Base-by-base conservation (phyloP, 2,888 invertebrate species). In the Chymomyza fuscimana region DNA sequence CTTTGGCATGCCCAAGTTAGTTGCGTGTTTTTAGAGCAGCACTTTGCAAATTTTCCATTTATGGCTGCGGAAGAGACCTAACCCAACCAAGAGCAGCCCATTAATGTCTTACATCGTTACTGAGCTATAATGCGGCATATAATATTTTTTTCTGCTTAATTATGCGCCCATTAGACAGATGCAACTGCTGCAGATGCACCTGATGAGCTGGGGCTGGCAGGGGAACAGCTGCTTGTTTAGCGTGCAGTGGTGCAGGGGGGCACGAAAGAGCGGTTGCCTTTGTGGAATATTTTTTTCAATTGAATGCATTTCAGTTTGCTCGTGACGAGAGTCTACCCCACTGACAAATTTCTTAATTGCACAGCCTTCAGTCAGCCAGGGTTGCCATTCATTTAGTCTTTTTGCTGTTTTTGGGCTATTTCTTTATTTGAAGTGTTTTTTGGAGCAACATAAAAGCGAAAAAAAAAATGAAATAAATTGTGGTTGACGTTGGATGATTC, bases 301-400 rank as follows among this genome's bases (percentile, higher is more conserved):
- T 83, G 87, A 83, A 84, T 82, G 87, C 87, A 77, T 84, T 81
- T 80, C 86, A 81, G 76, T 86, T 86, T 80, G 81, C 65, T 70
- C 54, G 54, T 54, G 54, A 54, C 54, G 54, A 54, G 16, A 7
- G 51, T 51, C 16, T 5, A 80, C 25, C 25, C 25, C 25, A 25
- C 79, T 78, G 79, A 80, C 81, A 78, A 80, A 80, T 81, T 78
- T 80, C 80, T 81, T 80, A 80, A 80, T 80, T 80, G 80, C 81
- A 68, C 40, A 12, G 40, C 40, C 10, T 12, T 46, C 40, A 12
- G 1, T 46, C 40, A 12, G 40, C 40, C 40, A 46, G 40, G 40
- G 40, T 46, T 46, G 40, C 40, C 40, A 46, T 46, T 46, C 40
- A 46, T 46, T 46, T 46, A 4, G 40, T 46, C 40, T 46, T 46